Evolutionary conservation across 2,113 vertebrate species (phyloP).

Genomic region (Halcyon malimbica): DNA sequence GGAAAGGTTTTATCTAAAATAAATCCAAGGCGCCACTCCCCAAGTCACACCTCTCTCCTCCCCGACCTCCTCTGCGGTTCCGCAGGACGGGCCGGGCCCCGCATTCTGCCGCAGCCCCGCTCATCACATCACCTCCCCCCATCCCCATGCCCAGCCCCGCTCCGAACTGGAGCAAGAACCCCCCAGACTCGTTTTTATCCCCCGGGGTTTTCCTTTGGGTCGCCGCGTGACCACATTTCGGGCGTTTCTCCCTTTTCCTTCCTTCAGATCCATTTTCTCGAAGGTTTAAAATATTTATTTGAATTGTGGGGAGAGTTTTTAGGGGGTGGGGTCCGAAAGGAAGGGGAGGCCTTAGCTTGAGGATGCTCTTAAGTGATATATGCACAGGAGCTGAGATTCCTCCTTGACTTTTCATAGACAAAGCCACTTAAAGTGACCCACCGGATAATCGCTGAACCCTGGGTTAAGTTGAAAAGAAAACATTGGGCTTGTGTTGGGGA

Average conservation of each 20-base stretch:
- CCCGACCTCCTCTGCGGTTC: neutral
- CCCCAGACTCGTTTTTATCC: neutral
- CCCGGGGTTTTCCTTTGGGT: neutral
- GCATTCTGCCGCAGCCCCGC: no score
- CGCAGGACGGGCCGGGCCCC: neutral
- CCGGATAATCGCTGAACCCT: neutral
- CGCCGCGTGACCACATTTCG: neutral
- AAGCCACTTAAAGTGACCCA: neutral
- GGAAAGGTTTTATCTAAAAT: neutral
- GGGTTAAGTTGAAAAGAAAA: slow-evolving; percentile 46
- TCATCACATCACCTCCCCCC: neutral
- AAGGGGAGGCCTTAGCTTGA: neutral
- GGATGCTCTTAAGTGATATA: neutral
- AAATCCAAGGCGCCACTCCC: neutral
- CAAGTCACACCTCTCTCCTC: neutral
- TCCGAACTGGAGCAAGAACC: neutral
- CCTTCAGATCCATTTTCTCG: neutral
- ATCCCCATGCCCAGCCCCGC: neutral
- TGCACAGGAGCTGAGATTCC: neutral
- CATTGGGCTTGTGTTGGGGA: neutral
- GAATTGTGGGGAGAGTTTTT: neutral
- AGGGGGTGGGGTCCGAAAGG: neutral
- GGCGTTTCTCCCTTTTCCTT: neutral
- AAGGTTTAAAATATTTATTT: neutral
- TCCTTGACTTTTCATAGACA: slow-evolving; percentile 7